These are phyloP conservation scores for Schmidtea mediterranea DNA, from an alignment of 1,140 invertebrate genomes.

Conservation along the genomic window DNA sequence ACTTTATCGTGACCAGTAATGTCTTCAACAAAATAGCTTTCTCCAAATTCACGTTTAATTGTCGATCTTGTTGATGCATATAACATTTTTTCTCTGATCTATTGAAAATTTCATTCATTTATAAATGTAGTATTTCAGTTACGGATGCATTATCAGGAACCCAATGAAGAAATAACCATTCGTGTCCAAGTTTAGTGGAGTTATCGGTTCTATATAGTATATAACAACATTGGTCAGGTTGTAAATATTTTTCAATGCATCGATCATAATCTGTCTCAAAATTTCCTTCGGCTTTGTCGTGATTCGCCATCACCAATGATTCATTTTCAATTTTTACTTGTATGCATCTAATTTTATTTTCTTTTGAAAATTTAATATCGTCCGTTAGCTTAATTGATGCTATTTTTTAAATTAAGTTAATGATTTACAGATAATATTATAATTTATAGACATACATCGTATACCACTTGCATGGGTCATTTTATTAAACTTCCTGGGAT, in stretches of 20 bases:
- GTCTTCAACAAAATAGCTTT: constrained; percentile 59
- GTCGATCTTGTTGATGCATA: constrained; percentile 94
- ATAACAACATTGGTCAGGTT: constrained; percentile 58
- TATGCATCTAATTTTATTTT: too few species aligned
- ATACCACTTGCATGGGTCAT: too few species aligned
- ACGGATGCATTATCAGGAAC: constrained; percentile 38
- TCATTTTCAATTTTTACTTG: too few species aligned
- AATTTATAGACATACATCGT: too few species aligned
- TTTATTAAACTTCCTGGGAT: too few species aligned
- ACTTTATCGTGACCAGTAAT: background rate
- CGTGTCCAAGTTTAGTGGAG: constrained; percentile 39
- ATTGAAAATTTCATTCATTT: background rate
- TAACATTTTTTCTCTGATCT: constrained; percentile 69
- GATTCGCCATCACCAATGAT: too few species aligned
- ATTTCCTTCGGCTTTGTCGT: too few species aligned
- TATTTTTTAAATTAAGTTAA: too few species aligned
- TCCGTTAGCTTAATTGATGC: too few species aligned
- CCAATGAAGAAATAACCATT: constrained; percentile 74
- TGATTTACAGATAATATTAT: too few species aligned
- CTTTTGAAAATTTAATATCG: too few species aligned
- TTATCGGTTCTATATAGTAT: constrained; percentile 56
- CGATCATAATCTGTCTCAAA: background rate
- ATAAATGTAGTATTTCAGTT: too few species aligned
- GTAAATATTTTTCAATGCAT: constrained; percentile 20
- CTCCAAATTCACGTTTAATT: constrained; percentile 77